Base-by-base conservation (phyloP, 1,140 invertebrate species). In the Leptoteleia sp. region DNA sequence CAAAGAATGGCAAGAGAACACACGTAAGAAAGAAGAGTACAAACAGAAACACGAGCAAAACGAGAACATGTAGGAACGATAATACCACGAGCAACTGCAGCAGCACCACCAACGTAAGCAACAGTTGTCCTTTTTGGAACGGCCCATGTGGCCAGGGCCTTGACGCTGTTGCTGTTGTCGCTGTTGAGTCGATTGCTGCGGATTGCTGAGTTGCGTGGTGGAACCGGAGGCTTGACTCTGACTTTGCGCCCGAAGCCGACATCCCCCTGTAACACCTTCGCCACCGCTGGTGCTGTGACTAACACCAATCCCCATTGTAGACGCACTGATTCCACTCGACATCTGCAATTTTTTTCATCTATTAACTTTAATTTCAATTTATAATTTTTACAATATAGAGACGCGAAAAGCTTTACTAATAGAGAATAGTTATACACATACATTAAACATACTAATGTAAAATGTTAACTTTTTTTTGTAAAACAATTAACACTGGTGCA, bases 41-140 rank as follows among this genome's bases (percentile, higher is more conserved):
- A 59, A 54, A 61, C 22, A 50, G 29, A 62, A 29, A n/a, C 25
- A 29, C 50, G 55, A 48, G 35, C 47, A 61, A 50, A 4, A 33
- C 13, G 13, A 31, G 0, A 73, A 79, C 81, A 45, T 38, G 61
- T 33, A 86, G 54, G 81, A 88, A 79, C 84, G 85, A 62, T 81
- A 89, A 85, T 91, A 93, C 93, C 92, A 93, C 87, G 92, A 92
- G 89, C 93, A 94, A 88, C 92, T 93, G 89, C 93, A 93, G 84
- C 92, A 93, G 83, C 93, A 93, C 82, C 92, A 93, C 92, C 93
- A 93, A 76, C 92, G 93, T 57, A 93, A 91, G 80, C 92, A 93
- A 84, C 93, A 93, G 67, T 89, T 89, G 80, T 89, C 88, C 83
- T 87, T 90, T 73, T 88, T 89, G 33, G 88, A 89, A n/a, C 89